Conservation (phyloP, 1,140 invertebrate species). For the Euura lappo region DNA sequence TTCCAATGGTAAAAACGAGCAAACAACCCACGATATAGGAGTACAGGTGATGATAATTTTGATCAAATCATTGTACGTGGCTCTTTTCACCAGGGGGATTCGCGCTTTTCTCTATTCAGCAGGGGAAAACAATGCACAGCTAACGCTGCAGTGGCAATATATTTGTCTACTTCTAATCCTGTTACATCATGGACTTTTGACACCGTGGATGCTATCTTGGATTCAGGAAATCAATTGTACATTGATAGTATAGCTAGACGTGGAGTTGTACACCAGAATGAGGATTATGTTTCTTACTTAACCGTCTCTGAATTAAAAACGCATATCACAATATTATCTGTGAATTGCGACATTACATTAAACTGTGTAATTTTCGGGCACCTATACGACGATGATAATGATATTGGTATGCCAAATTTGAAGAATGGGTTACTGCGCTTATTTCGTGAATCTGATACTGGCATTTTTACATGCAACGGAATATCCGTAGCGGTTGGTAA, state of each 20-base stretch:
- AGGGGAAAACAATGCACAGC: background rate
- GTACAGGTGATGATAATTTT: too few relatives aligned
- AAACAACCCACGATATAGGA: too few relatives aligned
- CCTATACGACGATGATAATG: background rate
- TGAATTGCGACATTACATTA: background rate
- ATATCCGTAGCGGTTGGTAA: background rate
- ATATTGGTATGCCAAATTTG: background rate
- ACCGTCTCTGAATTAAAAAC: background rate
- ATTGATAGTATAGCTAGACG: background rate
- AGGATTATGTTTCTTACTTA: background rate
- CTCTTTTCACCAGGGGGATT: slow-evolving; percentile 12
- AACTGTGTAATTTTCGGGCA: background rate
- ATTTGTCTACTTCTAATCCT: background rate
- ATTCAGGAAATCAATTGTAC: background rate
- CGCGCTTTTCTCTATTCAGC: background rate
- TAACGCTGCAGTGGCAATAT: background rate
- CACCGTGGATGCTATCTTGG: background rate
- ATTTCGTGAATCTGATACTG: background rate
- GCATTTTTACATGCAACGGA: background rate
- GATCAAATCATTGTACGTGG: background rate
- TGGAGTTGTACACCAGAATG: background rate
- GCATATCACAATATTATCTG: background rate
- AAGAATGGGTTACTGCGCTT: background rate
- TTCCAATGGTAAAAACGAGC: too few relatives aligned
- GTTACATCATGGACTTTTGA: background rate